These are phyloP conservation scores for Amblyraja radiata DNA, from an alignment of 2,797 vertebrate species.

Conservation along the genomic window DNA sequence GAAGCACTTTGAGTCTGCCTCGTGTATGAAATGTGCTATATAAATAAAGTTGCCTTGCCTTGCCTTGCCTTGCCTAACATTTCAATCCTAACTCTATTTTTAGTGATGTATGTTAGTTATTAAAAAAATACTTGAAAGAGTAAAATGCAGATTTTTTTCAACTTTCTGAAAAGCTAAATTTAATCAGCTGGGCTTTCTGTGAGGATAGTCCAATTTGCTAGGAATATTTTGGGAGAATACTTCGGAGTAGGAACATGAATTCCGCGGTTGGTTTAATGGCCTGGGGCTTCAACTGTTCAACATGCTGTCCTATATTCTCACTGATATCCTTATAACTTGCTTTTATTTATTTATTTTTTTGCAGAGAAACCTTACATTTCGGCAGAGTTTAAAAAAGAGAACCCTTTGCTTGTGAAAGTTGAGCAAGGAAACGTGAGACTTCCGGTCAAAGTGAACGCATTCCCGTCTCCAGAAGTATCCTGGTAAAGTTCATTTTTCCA, in stretches of 20 bases:
- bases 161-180: not conserved
- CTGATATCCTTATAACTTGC: conserved; percentile 38
- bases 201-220: not conserved
- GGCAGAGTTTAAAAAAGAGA: conserved; percentile 52
- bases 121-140: not conserved
- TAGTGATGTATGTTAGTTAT: not conserved
- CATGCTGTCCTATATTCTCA: not conserved
- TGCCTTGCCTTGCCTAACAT: too few relatives aligned
- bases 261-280: not conserved
- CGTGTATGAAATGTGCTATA: too few relatives aligned
- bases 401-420: conserved; percentile 47
- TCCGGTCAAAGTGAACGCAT: conserved; percentile 63
- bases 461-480: conserved; percentile 58
- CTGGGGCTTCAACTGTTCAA: not conserved
- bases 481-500: conserved; percentile 59
- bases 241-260: too few relatives aligned
- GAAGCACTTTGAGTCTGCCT: too few relatives aligned
- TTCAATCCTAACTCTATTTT: not conserved
- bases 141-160: not conserved
- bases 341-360: conserved; percentile 39
- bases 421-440: conserved; percentile 61
- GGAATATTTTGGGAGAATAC: not conserved
- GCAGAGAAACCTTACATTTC: conserved; percentile 74
- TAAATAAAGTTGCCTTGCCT: too few relatives aligned
- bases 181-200: not conserved